Evolutionary conservation across 2,797 vertebrate species (phyloP).

Genomic region (Crocidura indochinensis): DNA sequence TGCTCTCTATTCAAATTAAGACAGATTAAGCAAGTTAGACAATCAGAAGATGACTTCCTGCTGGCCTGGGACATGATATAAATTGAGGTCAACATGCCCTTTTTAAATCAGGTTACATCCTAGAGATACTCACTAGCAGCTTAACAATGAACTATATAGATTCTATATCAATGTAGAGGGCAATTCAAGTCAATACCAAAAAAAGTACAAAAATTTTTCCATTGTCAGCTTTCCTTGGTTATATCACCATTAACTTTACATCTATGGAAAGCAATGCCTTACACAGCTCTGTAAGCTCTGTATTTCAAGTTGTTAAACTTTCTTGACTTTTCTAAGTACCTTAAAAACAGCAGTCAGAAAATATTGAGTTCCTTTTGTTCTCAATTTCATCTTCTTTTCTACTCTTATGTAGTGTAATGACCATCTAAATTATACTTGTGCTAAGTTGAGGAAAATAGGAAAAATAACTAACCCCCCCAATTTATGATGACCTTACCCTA

Average conservation of each 20-base stretch:
- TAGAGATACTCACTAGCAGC: neutral
- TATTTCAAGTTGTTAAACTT: neutral
- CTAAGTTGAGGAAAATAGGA: slow-evolving; percentile 42
- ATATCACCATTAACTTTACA: neutral
- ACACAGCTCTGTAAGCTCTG: neutral
- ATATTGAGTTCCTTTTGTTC: slow-evolving; percentile 10
- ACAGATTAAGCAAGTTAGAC: neutral
- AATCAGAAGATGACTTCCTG: neutral
- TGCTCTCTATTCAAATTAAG: slow-evolving; percentile 35
- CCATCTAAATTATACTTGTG: slow-evolving; percentile 50
- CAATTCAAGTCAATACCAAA: slow-evolving; percentile 26
- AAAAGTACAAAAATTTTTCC: slow-evolving; percentile 2
- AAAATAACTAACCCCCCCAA: slow-evolving; percentile 22
- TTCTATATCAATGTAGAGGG: neutral
- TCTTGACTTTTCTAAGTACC: slow-evolving; percentile 36
- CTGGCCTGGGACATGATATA: neutral
- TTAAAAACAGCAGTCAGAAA: slow-evolving; percentile 45
- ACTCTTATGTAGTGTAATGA: neutral
- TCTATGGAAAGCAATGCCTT: slow-evolving; percentile 36
- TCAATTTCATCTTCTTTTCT: slow-evolving; percentile 51
- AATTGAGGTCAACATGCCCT: neutral
- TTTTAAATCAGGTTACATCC: neutral
- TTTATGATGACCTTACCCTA: neutral
- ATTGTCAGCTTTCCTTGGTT: neutral
- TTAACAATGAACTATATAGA: neutral